Evolutionary conservation across 2,113 vertebrate genomes (phyloP).

Genomic region (Microtus pennsylvanicus): DNA sequence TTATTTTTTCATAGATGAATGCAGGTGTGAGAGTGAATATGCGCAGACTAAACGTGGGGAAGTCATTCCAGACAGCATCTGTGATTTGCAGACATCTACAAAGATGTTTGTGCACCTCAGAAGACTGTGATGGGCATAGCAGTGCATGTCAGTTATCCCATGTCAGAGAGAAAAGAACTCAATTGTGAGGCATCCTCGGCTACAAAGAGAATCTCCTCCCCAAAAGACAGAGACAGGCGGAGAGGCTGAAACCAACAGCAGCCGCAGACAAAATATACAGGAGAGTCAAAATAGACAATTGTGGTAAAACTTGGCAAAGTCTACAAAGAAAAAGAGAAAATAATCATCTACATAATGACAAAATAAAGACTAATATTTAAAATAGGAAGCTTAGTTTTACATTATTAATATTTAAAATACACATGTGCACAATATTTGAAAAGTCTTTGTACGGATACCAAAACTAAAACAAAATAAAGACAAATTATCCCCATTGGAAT

Average conservation of each 20-base stretch:
- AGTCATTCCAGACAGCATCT: background rate
- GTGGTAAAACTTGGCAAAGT: conserved; percentile 84
- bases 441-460: background rate
- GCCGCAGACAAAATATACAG: background rate
- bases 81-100: background rate
- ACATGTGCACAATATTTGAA: background rate
- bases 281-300: background rate
- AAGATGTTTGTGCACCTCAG: background rate
- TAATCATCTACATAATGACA: background rate
- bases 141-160: background rate
- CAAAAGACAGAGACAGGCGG: background rate
- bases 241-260: background rate
- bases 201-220: background rate
- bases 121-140: background rate
- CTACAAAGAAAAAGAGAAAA: conserved; percentile 84
- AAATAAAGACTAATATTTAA: background rate
- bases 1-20: background rate
- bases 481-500: background rate
- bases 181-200: background rate
- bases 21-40: background rate
- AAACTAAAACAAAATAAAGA: conserved; percentile 48
- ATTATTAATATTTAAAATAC: background rate
- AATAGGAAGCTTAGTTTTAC: conserved; percentile 1
- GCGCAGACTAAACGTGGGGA: background rate
- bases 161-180: background rate